These are phyloP conservation scores for Oppia nitens DNA, from an alignment of 1,140 invertebrate genomes.

Conservation along the genomic window DNA sequence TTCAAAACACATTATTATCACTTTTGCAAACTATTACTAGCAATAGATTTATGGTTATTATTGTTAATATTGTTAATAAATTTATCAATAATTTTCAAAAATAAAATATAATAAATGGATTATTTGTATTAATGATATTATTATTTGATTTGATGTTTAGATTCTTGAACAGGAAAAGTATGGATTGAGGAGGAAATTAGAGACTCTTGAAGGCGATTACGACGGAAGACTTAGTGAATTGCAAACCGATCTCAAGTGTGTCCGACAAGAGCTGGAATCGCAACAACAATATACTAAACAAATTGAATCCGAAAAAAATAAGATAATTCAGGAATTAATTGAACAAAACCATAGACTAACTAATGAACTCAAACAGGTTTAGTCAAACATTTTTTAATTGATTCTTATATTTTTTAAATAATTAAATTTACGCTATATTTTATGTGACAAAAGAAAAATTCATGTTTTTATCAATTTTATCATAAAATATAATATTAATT, in stretches of 20 bases:
- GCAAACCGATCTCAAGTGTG: slow-evolving; percentile 61
- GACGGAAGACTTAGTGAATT: slow-evolving; percentile 69
- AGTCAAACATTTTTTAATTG: slow-evolving; percentile 9
- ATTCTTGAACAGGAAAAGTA: slow-evolving; percentile 84
- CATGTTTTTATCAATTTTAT: slow-evolving; percentile 6
- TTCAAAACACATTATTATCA: too few species aligned
- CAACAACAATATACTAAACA: slow-evolving; percentile 44
- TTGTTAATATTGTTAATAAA: background rate
- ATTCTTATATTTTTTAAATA: background rate
- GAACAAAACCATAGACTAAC: slow-evolving; percentile 77
- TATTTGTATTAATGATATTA: slow-evolving; percentile 25
- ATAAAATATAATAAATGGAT: slow-evolving; percentile 9
- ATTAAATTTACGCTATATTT: background rate
- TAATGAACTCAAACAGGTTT: slow-evolving; percentile 60
- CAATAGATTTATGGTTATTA: background rate
- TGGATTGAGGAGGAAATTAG: slow-evolving; percentile 58
- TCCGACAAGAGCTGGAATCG: slow-evolving; percentile 39
- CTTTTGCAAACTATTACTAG: background rate
- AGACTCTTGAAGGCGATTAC: slow-evolving; percentile 66
- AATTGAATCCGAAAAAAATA: slow-evolving; percentile 56
- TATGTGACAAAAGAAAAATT: too few species aligned
- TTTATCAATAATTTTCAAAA: background rate
- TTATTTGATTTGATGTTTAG: slow-evolving; percentile 33
- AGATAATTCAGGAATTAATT: slow-evolving; percentile 62
- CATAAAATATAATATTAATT: too few species aligned